Evolutionary conservation across 1,140 invertebrate genomes (phyloP).

Genomic region (Araneus ventricosus): DNA sequence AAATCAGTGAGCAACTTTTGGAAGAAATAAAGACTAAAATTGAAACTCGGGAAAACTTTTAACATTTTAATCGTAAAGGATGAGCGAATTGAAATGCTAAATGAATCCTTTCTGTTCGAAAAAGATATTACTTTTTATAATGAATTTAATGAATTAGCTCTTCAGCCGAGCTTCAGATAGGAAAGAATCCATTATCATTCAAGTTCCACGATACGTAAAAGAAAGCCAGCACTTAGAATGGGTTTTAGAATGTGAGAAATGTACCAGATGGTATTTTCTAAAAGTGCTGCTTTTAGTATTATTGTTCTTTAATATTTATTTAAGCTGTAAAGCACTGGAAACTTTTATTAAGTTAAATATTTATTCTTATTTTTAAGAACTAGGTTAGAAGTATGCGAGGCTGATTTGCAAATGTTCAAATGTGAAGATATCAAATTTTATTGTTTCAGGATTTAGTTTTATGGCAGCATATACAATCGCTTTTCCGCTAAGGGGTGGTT

Average conservation of each 20-base stretch:
- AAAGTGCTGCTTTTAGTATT: not conserved
- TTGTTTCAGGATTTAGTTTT: not conserved
- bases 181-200: not conserved
- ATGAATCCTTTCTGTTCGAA: not conserved
- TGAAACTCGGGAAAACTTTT: not conserved
- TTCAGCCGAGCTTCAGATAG: not conserved
- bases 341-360: slow-evolving; percentile 33
- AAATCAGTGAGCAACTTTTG: not conserved
- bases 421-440: not conserved
- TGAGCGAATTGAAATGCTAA: not conserved
- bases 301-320: not conserved
- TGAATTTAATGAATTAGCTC: not conserved
- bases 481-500: no score
- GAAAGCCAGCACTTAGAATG: not conserved
- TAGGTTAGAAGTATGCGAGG: not conserved
- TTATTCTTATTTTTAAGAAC: not conserved
- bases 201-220: not conserved
- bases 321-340: not conserved
- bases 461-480: not conserved
- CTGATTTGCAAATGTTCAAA: not conserved
- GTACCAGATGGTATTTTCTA: not conserved
- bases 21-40: not conserved
- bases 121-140: not conserved
- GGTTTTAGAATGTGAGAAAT: not conserved
- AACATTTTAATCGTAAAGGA: slow-evolving; percentile 2